Evolutionary conservation across 2,888 invertebrate genomes (phyloP).

Genomic region (Operophtera brumata): DNA sequence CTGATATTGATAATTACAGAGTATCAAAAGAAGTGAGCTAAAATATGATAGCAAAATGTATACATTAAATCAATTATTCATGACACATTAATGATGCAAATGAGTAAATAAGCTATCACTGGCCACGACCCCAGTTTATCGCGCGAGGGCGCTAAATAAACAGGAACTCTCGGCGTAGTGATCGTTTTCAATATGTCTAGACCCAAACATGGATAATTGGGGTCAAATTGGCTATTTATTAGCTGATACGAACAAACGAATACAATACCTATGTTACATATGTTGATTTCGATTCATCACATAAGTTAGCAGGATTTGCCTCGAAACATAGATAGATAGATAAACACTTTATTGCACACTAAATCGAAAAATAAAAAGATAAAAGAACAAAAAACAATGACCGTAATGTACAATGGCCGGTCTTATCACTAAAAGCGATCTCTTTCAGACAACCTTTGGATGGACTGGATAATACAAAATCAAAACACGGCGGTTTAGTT

Average conservation of each 20-base stretch:
- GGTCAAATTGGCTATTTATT: slow-evolving; percentile 18
- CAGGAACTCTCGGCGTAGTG: slow-evolving; percentile 48
- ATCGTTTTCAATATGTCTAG: slow-evolving; percentile 53
- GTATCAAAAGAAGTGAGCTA: slow-evolving; percentile 29
- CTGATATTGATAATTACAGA: slow-evolving; percentile 26
- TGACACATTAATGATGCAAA: slow-evolving; percentile 70
- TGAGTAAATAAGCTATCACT: slow-evolving; percentile 71
- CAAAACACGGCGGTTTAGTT: too few species aligned
- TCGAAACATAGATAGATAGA: too few species aligned
- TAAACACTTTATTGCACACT: too few species aligned
- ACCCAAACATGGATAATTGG: slow-evolving; percentile 45
- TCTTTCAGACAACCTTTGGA: too few species aligned
- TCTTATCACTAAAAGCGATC: too few species aligned
- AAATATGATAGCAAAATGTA: slow-evolving; percentile 57
- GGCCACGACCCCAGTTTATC: slow-evolving; percentile 52
- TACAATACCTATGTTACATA: not conserved
- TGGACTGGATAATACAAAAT: too few species aligned
- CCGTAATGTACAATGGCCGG: too few species aligned
- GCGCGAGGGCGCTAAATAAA: slow-evolving; percentile 62
- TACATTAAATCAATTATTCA: slow-evolving; percentile 69
- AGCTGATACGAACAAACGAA: not conserved
- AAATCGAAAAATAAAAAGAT: too few species aligned
- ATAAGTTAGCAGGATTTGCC: not conserved
- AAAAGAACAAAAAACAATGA: too few species aligned
- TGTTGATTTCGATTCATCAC: slow-evolving; percentile 11